Evolutionary conservation across 2,113 vertebrate genomes (phyloP), one percentile per base, ranked within the genome.

Genomic region (Hypanus sabinus): DNA sequence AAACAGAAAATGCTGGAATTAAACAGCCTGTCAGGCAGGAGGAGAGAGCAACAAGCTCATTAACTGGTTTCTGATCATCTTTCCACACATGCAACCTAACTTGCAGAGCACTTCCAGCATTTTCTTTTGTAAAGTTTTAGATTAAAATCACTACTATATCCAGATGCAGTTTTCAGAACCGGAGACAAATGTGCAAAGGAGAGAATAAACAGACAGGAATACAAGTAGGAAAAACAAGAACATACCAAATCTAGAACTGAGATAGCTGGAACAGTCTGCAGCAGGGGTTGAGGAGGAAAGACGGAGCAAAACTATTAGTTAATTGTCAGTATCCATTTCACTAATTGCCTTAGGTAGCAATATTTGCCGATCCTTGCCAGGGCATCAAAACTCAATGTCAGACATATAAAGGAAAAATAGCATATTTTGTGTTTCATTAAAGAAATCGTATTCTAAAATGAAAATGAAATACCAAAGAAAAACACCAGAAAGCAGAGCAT

Each of bases 171-270:
- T 14, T 71, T 33, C 33, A 92, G 33, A 92, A 68, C 20, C 62
- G 70, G 91, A 75, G 38, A 93, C 38, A 38, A 68, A 76, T 80
- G 7, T 33, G 95, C 95, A 95, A 94, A 88, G 80, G 36, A 83
- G 88, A 71, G 81, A 57, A 94, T 80, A 94, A 94, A 94, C 94
- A 94, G 95, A 95, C 95, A 95, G 95, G 95, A 95, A 76, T 24
- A 60, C 10, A 55, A 96, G 95, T 96, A 96, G 96, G 94, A 95
- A 94, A 96, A 96, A 96, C 96, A 95, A 97, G 96, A 97, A 99
- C 99, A 98, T 99, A 99, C 99, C 99, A 99, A 99, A 97, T 99
- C 98, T 99, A 99, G 98, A 98, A 99, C 98, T 98, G 99, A 99
- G 98, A 99, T 99, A 98, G 99, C 98, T 98, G 98, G 99, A 97